Conservation (phyloP, 1,140 invertebrate genomes). For the Chironomus striatipennis region DNA sequence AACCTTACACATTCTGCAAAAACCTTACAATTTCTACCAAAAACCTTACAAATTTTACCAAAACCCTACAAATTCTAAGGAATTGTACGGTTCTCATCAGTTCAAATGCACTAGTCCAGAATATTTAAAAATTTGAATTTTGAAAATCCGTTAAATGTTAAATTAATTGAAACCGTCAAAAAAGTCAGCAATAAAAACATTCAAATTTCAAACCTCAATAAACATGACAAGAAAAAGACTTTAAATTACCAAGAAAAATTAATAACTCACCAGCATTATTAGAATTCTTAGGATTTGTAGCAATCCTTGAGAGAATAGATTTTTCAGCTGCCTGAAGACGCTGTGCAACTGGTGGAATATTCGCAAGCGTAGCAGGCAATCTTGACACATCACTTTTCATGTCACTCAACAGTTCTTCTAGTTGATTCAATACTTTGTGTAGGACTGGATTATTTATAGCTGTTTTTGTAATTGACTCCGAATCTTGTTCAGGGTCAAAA, state of each 20-base stretch:
- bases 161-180: too few species aligned
- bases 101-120: too few species aligned
- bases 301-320: constrained; percentile 84
- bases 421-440: constrained; percentile 96
- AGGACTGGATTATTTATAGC: constrained; percentile 98
- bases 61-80: too few species aligned
- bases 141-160: too few species aligned
- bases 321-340: constrained; percentile 95
- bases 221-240: background rate
- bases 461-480: constrained; percentile 91
- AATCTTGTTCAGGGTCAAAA: constrained; percentile 85
- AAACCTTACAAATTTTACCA: too few species aligned
- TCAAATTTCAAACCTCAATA: background rate
- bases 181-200: too few species aligned
- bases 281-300: constrained; percentile 60
- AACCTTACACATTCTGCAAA: too few species aligned
- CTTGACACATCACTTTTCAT: constrained; percentile 99
- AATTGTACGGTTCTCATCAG: too few species aligned
- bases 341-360: constrained; percentile 95
- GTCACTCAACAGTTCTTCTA: constrained; percentile 95
- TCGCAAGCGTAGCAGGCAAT: constrained; percentile 89
- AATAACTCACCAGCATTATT: constrained; percentile 42
- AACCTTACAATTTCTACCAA: too few species aligned
- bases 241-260: too few species aligned
- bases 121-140: too few species aligned